Evolutionary conservation across 2,797 vertebrate species (phyloP).

Genomic region (Falco naumanni): DNA sequence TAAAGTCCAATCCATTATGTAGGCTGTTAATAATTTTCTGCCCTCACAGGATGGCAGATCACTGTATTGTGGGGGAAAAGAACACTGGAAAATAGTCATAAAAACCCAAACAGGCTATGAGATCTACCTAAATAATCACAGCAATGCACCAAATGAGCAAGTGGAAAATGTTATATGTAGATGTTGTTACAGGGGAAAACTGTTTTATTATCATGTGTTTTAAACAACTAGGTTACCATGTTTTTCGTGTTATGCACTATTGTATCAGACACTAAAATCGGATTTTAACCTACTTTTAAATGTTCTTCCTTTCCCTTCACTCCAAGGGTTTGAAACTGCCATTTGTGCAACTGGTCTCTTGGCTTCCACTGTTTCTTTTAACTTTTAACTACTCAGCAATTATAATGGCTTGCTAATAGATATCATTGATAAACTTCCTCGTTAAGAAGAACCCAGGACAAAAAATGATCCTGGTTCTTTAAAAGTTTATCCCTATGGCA

Average conservation of each 20-base stretch:
- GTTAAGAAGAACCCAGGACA: conserved; percentile 72
- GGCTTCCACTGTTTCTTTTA: background rate
- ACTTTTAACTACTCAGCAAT: conserved; percentile 27
- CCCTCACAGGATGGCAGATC: background rate
- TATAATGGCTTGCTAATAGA: conserved; percentile 73
- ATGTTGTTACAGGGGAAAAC: background rate
- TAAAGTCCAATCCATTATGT: background rate
- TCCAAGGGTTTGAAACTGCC: background rate
- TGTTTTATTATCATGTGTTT: background rate
- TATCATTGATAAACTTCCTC: conserved; percentile 69
- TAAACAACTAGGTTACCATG: background rate
- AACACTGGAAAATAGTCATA: background rate
- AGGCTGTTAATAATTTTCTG: conserved; percentile 3
- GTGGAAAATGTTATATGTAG: conserved; percentile 14
- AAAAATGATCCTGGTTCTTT: conserved; percentile 85
- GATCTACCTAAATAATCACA: conserved; percentile 12
- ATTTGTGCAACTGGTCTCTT: background rate
- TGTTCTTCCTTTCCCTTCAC: conserved; percentile 31
- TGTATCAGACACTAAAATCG: conserved; percentile 30
- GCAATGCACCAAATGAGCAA: background rate
- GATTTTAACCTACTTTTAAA: conserved; percentile 63
- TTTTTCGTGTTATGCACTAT: conserved; percentile 11
- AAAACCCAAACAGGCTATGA: conserved; percentile 43
- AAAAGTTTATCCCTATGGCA: conserved; percentile 97
- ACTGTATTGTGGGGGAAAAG: background rate